A percentile compares a stretch with the other conserved stretches of the same genome.
Evolutionary conservation across 2,797 vertebrate genomes (phyloP).

Genomic region (Leuciscus waleckii): DNA sequence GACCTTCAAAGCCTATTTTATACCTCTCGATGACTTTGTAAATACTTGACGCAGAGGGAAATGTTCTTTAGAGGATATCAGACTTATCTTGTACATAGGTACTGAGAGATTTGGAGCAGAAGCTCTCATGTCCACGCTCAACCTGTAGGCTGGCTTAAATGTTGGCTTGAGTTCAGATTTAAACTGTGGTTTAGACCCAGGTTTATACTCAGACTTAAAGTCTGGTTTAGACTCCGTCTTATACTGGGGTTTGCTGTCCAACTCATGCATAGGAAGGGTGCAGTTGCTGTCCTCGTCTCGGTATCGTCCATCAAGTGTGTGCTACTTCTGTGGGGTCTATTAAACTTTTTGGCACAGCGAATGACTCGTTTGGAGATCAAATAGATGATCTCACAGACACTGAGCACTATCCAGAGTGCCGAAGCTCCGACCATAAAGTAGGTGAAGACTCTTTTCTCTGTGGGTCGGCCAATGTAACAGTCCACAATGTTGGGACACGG

Average conservation of each 20-base stretch:
- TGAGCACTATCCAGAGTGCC: constrained; percentile 91
- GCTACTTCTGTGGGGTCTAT: constrained; percentile 38
- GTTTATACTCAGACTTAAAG: constrained; percentile 63
- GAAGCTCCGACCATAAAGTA: constrained; percentile 99
- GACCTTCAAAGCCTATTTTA: neutral
- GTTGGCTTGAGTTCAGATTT: constrained; percentile 39
- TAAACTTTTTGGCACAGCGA: constrained; percentile 63
- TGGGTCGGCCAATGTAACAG: constrained; percentile 96
- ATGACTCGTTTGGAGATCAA: constrained; percentile 85
- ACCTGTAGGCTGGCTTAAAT: constrained; percentile 51
- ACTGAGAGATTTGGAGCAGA: constrained; percentile 81
- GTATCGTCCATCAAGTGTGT: neutral
- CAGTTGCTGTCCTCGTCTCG: constrained; percentile 74
- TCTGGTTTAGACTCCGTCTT: constrained; percentile 60
- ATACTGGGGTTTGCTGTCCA: constrained; percentile 61
- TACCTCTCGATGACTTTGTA: neutral
- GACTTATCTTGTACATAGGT: constrained; percentile 36
- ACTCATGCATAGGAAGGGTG: constrained; percentile 21
- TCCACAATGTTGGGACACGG: constrained; percentile 95
- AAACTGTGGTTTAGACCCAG: neutral
- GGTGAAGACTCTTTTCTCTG: constrained; percentile 96
- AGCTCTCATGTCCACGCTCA: constrained; percentile 70
- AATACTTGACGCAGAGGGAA: neutral
- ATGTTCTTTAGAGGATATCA: neutral
- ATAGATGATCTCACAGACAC: constrained; percentile 93